phyloP scores from a whole-genome alignment of 2,113 vertebrate genomes.

The Sapayoa aenigma region DNA sequence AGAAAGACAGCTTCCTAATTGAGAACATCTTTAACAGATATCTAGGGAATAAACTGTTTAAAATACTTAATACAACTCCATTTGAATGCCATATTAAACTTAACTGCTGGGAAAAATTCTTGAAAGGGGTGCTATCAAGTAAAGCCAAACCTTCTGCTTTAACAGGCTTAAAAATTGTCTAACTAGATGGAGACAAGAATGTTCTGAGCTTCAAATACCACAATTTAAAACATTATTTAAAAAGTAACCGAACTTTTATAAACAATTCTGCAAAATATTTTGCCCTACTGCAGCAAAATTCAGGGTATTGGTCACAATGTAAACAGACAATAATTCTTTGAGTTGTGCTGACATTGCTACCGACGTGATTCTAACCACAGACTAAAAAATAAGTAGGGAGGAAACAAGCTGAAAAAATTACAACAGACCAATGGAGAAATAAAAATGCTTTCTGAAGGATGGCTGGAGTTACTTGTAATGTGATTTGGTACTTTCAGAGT shows the following conservation, averaged over 20 bases:
- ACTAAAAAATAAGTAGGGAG: not conserved
- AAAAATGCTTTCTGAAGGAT: not conserved
- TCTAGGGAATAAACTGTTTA: not conserved
- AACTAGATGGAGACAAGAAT: not conserved
- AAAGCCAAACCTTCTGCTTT: not conserved
- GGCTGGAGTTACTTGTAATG: not conserved
- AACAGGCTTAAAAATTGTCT: not conserved
- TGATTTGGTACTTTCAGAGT: not conserved
- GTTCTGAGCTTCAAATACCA: constrained; percentile 12
- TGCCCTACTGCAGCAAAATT: not conserved
- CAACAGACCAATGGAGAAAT: not conserved
- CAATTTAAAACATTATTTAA: not conserved
- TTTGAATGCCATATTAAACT: not conserved
- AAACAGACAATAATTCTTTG: not conserved
- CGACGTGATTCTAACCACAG: not conserved
- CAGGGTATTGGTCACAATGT: not conserved
- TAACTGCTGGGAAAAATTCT: not conserved
- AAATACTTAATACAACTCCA: not conserved
- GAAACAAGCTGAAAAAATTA: not conserved
- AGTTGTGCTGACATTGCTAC: not conserved
- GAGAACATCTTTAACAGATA: not conserved
- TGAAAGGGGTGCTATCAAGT: not conserved
- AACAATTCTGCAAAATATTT: not conserved
- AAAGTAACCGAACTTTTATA: not conserved
- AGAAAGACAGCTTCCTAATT: not conserved